Base-by-base conservation (phyloP, 2,888 invertebrate genomes). In the Plagodis dolabraria region DNA sequence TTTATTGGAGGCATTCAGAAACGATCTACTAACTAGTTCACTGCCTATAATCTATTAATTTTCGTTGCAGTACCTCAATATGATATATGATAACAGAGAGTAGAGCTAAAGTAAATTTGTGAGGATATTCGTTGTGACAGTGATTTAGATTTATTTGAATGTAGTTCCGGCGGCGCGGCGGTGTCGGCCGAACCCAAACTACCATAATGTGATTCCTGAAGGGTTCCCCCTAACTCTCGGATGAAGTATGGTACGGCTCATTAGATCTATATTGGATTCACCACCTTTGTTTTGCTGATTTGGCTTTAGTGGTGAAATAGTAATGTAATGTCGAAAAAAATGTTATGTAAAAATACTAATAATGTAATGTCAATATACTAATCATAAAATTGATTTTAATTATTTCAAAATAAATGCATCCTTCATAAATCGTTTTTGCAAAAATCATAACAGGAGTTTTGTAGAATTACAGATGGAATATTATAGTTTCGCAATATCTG, bases 91-190 rank as follows among this genome's bases (percentile, higher is more conserved):
- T 42, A 53, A 55, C 48, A 58, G 52, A 52, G 46, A 42, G 33
- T 53, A 47, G 42, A 38, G 11, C 47, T 57, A 55, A 61, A 66
- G 57, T 49, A 57, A 57, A 67, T 65, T 63, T 64, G 63, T 56
- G 57, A 43, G 55, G 58, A 60, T 60, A 61, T 63, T 57, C 47
- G 49, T 68, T 70, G 75, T 67, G 75, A 68, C 72, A 69, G 76
- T 84, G 86, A 87, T 85, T 85, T 80, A 84, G 83, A 86, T 87
- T 86, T 86, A 86, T 83, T 82, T 77, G 75, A 71, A 74, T 75
- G 78, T 77, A 79, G 77, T 84, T 82, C 80, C 77, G 72, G 71
- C 69, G 45, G 46, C 45, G 42, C 8, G 45, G 49, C 46, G 48
- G 8, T 11, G 38, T 33, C 35, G 35, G 55, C 75, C 77, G 72